A percentile compares a stretch with the other conserved stretches of the same genome.
phyloP scores from a whole-genome alignment of 1,140 invertebrate species.

The Nixonia krombeini region DNA sequence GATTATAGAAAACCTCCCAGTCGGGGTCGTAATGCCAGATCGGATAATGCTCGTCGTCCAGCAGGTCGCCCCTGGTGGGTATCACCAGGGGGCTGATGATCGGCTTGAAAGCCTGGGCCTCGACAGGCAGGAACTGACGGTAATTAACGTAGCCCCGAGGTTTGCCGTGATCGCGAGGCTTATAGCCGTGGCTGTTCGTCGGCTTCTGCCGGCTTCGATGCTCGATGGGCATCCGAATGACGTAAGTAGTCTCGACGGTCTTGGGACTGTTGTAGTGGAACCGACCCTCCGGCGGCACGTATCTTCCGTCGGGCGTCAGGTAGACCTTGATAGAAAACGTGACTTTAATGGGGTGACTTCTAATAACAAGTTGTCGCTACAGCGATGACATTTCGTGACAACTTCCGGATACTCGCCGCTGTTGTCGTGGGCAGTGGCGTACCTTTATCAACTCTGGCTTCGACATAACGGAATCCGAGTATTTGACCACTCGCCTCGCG shows the following conservation, averaged over 20 bases:
- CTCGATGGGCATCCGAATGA: slow-evolving; percentile 62
- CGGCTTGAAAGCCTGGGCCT: slow-evolving; percentile 45
- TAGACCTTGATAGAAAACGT: slow-evolving; percentile 55
- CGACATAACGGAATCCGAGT: slow-evolving; percentile 53
- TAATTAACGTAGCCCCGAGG: slow-evolving; percentile 46
- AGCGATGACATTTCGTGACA: no score
- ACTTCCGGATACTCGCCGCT: no score
- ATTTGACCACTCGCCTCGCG: slow-evolving; percentile 57
- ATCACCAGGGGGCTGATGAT: slow-evolving; percentile 50
- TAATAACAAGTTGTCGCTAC: slow-evolving; percentile 10
- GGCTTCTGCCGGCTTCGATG: slow-evolving; percentile 16
- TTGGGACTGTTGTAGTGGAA: slow-evolving; percentile 56
- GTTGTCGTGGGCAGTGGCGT: no score
- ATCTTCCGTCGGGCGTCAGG: slow-evolving; percentile 62
- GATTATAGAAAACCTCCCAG: slow-evolving; percentile 52
- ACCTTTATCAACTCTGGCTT: slow-evolving; percentile 63
- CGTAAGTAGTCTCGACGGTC: slow-evolving; percentile 69
- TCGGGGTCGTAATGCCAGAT: slow-evolving; percentile 49
- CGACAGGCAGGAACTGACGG: slow-evolving; percentile 32
- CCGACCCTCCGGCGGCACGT: slow-evolving; percentile 65
- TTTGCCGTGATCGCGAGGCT: slow-evolving; percentile 38
- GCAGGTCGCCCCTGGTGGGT: slow-evolving; percentile 38
- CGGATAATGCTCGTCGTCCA: slow-evolving; percentile 29
- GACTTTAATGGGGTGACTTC: slow-evolving; percentile 15
- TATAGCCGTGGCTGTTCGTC: slow-evolving; percentile 18